Conservation (phyloP, 2,113 vertebrate species). For the Thunnus thynnus region DNA sequence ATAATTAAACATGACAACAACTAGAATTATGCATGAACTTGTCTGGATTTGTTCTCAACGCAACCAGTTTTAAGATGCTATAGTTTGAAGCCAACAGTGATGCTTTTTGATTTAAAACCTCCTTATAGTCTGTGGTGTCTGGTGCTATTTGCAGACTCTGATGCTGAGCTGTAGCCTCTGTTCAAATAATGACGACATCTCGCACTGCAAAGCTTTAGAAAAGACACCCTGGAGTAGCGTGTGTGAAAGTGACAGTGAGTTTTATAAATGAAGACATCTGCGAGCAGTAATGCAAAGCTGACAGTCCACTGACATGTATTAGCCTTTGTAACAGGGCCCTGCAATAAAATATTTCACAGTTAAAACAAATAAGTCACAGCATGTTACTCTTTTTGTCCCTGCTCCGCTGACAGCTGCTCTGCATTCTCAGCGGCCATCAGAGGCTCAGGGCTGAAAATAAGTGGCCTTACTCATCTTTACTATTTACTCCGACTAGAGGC, state of each 20-base stretch:
- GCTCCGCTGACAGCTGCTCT: slow-evolving; percentile 69
- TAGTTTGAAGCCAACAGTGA: background rate
- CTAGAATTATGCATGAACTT: slow-evolving; percentile 4
- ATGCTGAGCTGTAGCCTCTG: slow-evolving; percentile 6
- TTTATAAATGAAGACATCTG: slow-evolving; percentile 73
- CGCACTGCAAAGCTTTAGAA: background rate
- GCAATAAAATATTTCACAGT: slow-evolving; percentile 73
- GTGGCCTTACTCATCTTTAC: slow-evolving; percentile 58
- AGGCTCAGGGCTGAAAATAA: slow-evolving; percentile 56
- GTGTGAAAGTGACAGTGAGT: slow-evolving; percentile 21
- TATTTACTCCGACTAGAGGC: slow-evolving; percentile 41
- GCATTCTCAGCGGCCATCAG: slow-evolving; percentile 63
- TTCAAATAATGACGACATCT: slow-evolving; percentile 10
- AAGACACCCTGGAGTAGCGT: slow-evolving; percentile 11
- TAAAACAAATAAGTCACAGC: slow-evolving; percentile 75
- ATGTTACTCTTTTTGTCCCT: slow-evolving; percentile 75
- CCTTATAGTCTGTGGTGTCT: background rate
- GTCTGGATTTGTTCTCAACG: slow-evolving; percentile 39
- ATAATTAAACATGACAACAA: background rate
- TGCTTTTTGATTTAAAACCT: background rate
- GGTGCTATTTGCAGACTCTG: slow-evolving; percentile 24
- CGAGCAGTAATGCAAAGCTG: slow-evolving; percentile 42
- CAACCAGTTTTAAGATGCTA: slow-evolving; percentile 47
- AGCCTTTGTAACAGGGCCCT: slow-evolving; percentile 51
- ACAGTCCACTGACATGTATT: slow-evolving; percentile 57